Base-by-base conservation (phyloP, 2,113 vertebrate genomes). In the Toxostoma redivivum region DNA sequence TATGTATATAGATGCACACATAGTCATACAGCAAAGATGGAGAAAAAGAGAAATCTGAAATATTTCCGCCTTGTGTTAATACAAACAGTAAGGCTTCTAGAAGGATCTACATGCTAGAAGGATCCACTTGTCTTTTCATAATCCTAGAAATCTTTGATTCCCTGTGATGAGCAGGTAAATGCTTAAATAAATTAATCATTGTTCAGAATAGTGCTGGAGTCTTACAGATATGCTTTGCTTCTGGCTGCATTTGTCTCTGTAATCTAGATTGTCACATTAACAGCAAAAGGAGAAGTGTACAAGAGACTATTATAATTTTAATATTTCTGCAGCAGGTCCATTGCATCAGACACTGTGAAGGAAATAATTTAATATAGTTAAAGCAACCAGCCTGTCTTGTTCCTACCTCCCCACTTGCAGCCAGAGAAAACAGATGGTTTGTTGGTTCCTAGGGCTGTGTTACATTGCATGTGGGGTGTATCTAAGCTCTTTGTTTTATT, bases 401-500 rank as follows among this genome's bases (percentile, higher is more conserved):
- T 89, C 57, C 54, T 71, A 51, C 42, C 19, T 64, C 50, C 35
- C 33, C 45, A 20, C 48, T 11, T 13, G 62, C 35, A 62, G 47
- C 33, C 84, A 78, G 86, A 95, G 57, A 81, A 80, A 44, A 58
- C 1, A 92, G 40, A 64, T 78, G 81, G 22, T 20, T 83, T 4
- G 2, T 92, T 35, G 12, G 31, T 64, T 89, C 71, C 82, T 7
- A 10, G 25, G 38, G 69, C 24, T 22, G 70, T 40, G 53, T 25
- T 87, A 22, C 38, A 6, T 57, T 11, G 37, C n/a, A 31, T 53
- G 51, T 66, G 78, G 93, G 60, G 31, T 66, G 30, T 88, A 51
- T 76, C 93, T 96, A 95, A 97, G 23, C 22, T 45, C 45, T 89
- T 62, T 86, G 70, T 72, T 71, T 70, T 81, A 25, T 62, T 85